Percentiles rank a stretch among this genome's conserved stretches.
Conservation (phyloP, 2,113 vertebrate species). For the Elanus axillaris region DNA sequence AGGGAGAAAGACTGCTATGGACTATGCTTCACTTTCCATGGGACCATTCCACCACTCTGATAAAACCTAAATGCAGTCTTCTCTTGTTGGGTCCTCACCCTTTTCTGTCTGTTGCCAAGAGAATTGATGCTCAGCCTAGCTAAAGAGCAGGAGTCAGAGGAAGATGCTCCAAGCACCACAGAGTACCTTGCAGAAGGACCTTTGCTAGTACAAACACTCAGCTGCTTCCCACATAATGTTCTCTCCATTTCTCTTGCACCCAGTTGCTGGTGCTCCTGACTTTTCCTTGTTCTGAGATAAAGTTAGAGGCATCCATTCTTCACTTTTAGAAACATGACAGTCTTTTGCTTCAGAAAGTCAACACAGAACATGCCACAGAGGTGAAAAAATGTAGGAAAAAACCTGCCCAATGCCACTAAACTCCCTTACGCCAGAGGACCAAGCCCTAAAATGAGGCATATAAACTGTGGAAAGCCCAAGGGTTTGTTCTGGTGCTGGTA, state of each 20-base stretch:
- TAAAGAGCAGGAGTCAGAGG: not conserved
- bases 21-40: not conserved
- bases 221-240: not conserved
- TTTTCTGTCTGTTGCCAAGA: not conserved
- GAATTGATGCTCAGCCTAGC: not conserved
- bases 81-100: not conserved
- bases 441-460: not conserved
- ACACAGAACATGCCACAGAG: not conserved
- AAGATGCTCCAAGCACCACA: not conserved
- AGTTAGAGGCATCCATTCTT: not conserved
- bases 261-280: not conserved
- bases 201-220: not conserved
- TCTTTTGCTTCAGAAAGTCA: not conserved
- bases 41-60: not conserved
- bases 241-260: not conserved
- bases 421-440: not conserved
- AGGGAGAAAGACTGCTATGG: not conserved
- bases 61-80: not conserved
- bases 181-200: not conserved
- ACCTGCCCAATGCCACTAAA: not conserved
- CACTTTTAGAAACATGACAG: not conserved
- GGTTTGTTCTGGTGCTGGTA: not conserved
- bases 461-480: not conserved
- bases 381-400: not conserved
- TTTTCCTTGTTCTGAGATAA: not conserved